Base-by-base conservation (phyloP, 1,140 invertebrate genomes). In the Anastatus disparis region DNA sequence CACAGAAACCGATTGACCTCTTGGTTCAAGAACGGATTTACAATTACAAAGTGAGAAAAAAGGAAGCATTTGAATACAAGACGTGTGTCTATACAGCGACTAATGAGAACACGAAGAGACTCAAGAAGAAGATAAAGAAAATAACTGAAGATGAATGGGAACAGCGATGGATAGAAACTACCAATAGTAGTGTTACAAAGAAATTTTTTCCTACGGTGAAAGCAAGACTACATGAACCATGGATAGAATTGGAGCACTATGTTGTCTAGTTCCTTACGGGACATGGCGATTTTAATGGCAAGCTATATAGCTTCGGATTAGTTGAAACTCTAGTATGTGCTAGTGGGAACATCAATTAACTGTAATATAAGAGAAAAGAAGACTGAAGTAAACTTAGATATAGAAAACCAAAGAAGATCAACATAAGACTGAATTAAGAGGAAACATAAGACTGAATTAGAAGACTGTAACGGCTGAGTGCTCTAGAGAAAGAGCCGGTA, bases 1-100 rank as follows among this genome's bases (percentile, higher is more conserved):
- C 70, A 6, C 35, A 0, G 0, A 26, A 61, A 1, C 76, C 73
- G n/a, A 46, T 74, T n/a, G 72, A 76, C 40, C 3, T 71, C 1
- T 6, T 56, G 0, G 9, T 65, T 0, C 13, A 20, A 13, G 38
- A 70, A 29, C 26, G 56, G 4, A n/a, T 22, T 4, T 27, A 58
- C 31, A n/a, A 40, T 27, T 69, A 71, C 62, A 13, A 38, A 13
- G 40, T 74, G n/a, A 65, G 70, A 20, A 53, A 46, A 52, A 44
- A 65, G n/a, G 3, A 40, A 40, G 24, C 61, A 1, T 20, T 15
- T 1, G 31, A 22, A 9, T n/a, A 55, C 0, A n/a, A 17, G n/a
- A n/a, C n/a, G n/a, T n/a, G n/a, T n/a, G n/a, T n/a, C 31, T 26
- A 62, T 4, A n/a, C 2, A 26, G 1, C 3, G 4, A 40, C 42